Base-by-base conservation (phyloP, 2,888 invertebrate species). In the Lochmaea capreae region DNA sequence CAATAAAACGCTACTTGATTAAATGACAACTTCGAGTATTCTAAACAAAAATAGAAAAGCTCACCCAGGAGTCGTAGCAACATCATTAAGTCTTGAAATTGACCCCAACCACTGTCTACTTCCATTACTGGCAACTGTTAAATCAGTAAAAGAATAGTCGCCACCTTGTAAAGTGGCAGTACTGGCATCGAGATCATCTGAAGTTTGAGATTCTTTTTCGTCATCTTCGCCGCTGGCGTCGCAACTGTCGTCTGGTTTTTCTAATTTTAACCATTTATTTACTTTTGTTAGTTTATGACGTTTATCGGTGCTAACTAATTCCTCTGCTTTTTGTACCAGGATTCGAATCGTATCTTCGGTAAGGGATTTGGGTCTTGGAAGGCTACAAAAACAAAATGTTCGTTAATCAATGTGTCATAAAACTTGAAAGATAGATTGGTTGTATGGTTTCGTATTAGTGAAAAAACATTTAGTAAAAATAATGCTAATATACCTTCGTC, bases 171-270 rank as follows among this genome's bases (percentile, higher is more conserved):
- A 91, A 43, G 92, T 92, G 73, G 90, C 90, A 49, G 94, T 92
- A 82, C 94, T 94, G 80, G 93, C 91, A 83, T 94, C 93, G 75
- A 93, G 88, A 81, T 94, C 95, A 83, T 95, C 95, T 0, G 94
- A 94, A 0, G 93, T 92, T 77, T 93, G 90, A 0, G 94, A 94
- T 83, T 93, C 93, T 67, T 89, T 90, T 9, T 93, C 93, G 59
- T 96, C 96, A 79, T 95, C 95, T 87, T 96, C 96, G 14, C 95
- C 95, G 73, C 96, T 96, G 0, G 96, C 96, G 85, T 96, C 96
- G 86, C 95, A 96, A 86, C 93, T 94, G 85, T 94, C 93, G 71
- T 91, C 89, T 65, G 91, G 90, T 89, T 91, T 87, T 74, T 90
- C 89, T 83, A 91, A 89, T 81, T 91, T 91, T 75, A 93, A 85